Evolutionary conservation across 2,797 vertebrate genomes (phyloP), one percentile per base, ranked within the genome.

Genomic region (Molossus molossus): DNA sequence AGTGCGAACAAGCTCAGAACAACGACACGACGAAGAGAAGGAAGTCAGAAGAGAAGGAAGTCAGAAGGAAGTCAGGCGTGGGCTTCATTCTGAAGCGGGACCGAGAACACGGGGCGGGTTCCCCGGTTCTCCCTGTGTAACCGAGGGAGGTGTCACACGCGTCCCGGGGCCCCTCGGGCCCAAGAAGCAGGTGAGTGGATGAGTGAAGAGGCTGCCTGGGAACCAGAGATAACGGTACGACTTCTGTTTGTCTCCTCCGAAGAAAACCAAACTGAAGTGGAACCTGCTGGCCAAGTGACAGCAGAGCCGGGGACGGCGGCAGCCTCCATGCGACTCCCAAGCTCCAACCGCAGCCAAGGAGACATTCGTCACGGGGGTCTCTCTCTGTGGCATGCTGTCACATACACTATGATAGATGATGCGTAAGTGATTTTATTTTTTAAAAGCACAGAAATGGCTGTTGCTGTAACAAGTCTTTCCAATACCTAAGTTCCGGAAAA

Each of bases 51-150:
- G 14, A 89, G 58, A 75, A 80, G 33, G 33, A 81, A 40, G 9
- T 64, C 77, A 73, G 33, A 94, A 91, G n/a, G n/a, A n/a, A n/a
- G n/a, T n/a, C n/a, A 58, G 57, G 55, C 23, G 50, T 93, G 37
- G 82, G 65, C 29, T 86, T 58, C 50, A 88, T 69, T 70, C 33
- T 60, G 57, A 93, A 93, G 65, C 67, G 33, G 33, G 33, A 33
- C 33, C 33, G 33, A 33, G 33, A 33, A 33, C 33, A 33, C 33
- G 33, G 33, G 3, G 33, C 33, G 3, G 33, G 33, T 33, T 33
- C 18, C 50, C 60, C 83, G 17, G 33, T 81, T 69, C 27, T 76
- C 33, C 0, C 0, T 72, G 67, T 87, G 73, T 69, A 55, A 20
- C 29, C 33, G 57, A 70, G 82, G 60, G 75, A 37, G 23, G 25